phyloP scores from a whole-genome alignment of 2,113 vertebrate species.

The Anhinga rufa region DNA sequence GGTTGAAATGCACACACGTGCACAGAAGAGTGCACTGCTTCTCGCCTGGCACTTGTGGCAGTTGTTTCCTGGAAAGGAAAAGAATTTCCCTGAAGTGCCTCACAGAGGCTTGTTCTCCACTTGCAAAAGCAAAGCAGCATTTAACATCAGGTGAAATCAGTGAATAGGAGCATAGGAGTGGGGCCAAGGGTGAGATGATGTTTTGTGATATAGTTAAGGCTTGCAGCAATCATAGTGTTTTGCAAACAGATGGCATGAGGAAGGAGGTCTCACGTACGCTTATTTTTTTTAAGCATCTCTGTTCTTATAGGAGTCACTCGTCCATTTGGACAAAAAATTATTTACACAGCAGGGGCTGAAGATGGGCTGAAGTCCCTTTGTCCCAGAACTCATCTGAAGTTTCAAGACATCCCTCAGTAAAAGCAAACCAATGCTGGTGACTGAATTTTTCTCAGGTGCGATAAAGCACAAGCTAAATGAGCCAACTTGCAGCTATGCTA shows the following conservation, averaged over 20 bases:
- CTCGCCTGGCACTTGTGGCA: fast-evolving
- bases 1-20: neutral
- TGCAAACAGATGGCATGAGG: neutral
- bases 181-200: neutral
- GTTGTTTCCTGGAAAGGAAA: neutral
- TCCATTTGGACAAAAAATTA: neutral
- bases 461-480: neutral
- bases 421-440: neutral
- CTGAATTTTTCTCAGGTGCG: neutral
- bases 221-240: neutral
- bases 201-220: neutral
- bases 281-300: neutral
- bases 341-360: neutral
- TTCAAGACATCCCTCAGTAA: neutral
- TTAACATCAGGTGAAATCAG: neutral
- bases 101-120: neutral
- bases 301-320: neutral
- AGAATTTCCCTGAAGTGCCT: neutral
- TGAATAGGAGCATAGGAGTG: neutral
- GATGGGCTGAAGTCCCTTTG: neutral
- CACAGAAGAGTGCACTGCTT: neutral
- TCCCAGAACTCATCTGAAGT: neutral
- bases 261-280: neutral
- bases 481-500: neutral
- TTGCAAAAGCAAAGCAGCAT: neutral